A percentile compares a stretch with the other conserved stretches of the same genome.
phyloP scores from a whole-genome alignment of 2,797 vertebrate species.

The Potorous gilbertii region DNA sequence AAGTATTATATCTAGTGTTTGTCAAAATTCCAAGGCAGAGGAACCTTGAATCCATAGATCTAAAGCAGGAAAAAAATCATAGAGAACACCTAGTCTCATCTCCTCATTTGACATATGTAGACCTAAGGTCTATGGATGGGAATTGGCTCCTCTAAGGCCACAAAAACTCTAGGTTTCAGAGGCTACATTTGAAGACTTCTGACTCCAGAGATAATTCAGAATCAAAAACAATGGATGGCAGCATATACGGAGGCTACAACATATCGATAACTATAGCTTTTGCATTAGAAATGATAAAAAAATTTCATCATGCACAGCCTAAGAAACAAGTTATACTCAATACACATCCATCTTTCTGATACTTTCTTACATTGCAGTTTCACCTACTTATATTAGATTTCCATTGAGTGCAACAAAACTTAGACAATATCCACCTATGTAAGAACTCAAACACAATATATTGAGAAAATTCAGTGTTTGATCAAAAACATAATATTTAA shows the following conservation, averaged over 20 bases:
- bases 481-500: conserved; percentile 90
- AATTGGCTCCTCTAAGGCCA: neutral
- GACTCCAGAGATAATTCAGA: neutral
- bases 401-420: conserved; percentile 97
- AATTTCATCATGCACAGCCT: neutral
- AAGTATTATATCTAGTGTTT: neutral
- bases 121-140: neutral
- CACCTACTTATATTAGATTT: conserved; percentile 96
- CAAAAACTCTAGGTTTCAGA: neutral
- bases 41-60: neutral
- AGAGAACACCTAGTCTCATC: neutral
- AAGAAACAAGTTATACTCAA: conserved; percentile 82
- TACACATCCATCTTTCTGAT: conserved; percentile 96
- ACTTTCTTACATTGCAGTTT: conserved; percentile 94
- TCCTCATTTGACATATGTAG: neutral
- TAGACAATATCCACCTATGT: conserved; percentile 98
- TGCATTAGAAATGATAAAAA: neutral
- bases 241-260: neutral
- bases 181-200: neutral
- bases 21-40: neutral
- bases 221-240: neutral
- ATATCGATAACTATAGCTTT: neutral
- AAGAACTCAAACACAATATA: conserved; percentile 81
- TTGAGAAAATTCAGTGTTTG: conserved; percentile 81
- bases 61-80: neutral